Base-by-base conservation (phyloP, 1,140 invertebrate species). In the Leptinotarsa undecemlineata region DNA sequence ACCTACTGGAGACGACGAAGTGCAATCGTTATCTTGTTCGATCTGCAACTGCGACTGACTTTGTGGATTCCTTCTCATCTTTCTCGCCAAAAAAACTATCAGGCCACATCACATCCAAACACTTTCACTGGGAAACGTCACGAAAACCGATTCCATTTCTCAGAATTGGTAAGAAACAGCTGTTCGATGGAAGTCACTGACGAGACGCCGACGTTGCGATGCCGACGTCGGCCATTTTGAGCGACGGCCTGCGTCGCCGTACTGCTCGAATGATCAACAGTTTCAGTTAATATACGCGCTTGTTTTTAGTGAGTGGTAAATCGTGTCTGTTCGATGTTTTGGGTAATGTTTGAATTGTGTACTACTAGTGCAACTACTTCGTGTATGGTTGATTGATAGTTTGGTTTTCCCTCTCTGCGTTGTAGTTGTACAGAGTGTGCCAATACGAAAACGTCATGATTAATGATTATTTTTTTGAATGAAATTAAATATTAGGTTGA, bases 171-270 rank as follows among this genome's bases (percentile, higher is more conserved):
- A 19, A 33, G n/a, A 47, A 48, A 68, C 66, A 68, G 66, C 66
- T 68, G 66, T 68, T 68, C 42, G 15, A 19, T n/a, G n/a, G 4
- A 42, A 42, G n/a, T 42, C n/a, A 42, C n/a, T 42, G n/a, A 17
- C 23, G 42, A 19, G 66, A 68, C 66, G 66, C n/a, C 66, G 66
- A 23, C 15, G 20, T 57, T 17, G 20, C 47, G 68, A 21, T 48
- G 68, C 48, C 68, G 68, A 48, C 48, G 20, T 42, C 68, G 48
- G 68, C 68, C 68, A 70, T 70, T 15, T 70, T 70, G 51, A 48
- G 20, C 68, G 68, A 19, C 68, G 68, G 8, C 20, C 5, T 60
- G 68, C 68, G 23, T 57, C 51, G 51, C 51, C 51, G 51, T 57
- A 57, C n/a, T 57, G 51, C 51, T 57, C 51, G 51, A 57, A 15